Evolutionary conservation across 2,797 vertebrate species (phyloP), one percentile per base, ranked within the genome.

Genomic region (Sebastolobus altivelis): DNA sequence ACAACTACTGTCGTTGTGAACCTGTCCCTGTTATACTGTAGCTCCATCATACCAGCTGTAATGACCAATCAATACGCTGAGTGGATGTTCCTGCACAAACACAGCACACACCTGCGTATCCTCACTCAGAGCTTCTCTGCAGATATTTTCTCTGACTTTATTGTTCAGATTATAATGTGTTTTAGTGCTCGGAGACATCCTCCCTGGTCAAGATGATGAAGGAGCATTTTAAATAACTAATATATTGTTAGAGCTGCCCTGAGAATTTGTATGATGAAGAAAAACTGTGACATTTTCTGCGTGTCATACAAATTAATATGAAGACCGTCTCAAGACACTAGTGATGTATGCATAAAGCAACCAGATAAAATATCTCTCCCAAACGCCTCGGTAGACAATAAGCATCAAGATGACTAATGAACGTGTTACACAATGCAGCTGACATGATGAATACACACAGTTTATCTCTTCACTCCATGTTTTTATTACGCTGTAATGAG

Each of bases 371-470:
- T 10, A 65, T 49, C 6, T 56, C 29, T 69, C 43, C 52, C 11
- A n/a, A 66, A 72, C 40, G 43, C 25, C 12, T 69, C 13, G 16
- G 35, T 13, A 31, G 68, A 67, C 56, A 63, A 29, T 25, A 31
- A 31, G 27, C 49, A 40, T 71, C 35, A 52, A 33, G 6, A 25
- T 62, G 61, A 65, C 58, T 35, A 33, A 71, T 65, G 20, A 18
- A 77, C 20, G 6, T 49, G 49, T 79, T 62, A 25, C 31, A 72
- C 35, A 75, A 56, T 16, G 65, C 61, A 69, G 63, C 75, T 66
- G 87, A 54, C 55, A 29, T 22, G 59, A 69, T 22, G 16, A 80
- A 52, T 38, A 71, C 46, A 68, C 29, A 72, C 12, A 49, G 37
- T 69, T 66, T 22, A 60, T 75, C 31, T 37, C 18, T 46, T 75